Evolutionary conservation across 1,140 invertebrate genomes (phyloP).

Genomic region (Aradophagus sp.): DNA sequence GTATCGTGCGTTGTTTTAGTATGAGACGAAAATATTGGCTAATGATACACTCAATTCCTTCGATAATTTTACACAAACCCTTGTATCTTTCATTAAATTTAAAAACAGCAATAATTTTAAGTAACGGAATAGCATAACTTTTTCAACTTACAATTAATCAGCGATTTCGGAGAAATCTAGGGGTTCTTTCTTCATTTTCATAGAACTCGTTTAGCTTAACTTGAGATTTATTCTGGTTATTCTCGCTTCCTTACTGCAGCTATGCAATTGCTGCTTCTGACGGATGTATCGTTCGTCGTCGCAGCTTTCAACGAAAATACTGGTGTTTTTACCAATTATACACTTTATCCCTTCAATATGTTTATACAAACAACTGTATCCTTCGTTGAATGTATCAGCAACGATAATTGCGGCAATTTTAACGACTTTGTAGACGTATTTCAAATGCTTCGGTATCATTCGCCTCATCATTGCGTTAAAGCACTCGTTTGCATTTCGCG

Average conservation of each 20-base stretch:
- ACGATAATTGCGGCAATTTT: not conserved
- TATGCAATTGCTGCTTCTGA: slow-evolving; percentile 7
- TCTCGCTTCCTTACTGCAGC: slow-evolving; percentile 6
- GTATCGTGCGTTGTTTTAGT: slow-evolving; percentile 2
- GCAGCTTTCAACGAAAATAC: not conserved
- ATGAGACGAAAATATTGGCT: not conserved
- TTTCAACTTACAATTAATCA: no score
- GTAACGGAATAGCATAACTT: slow-evolving; percentile 5
- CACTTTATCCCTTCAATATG: not conserved
- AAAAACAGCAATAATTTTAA: no score
- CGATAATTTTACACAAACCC: slow-evolving; percentile 1
- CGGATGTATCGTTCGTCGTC: slow-evolving; percentile 2
- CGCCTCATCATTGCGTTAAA: not conserved
- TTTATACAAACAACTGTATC: slow-evolving; percentile 2
- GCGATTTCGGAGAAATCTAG: not conserved
- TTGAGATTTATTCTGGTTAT: not conserved
- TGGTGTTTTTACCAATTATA: slow-evolving; percentile 11
- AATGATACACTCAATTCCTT: slow-evolving; percentile 1
- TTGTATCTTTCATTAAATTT: slow-evolving; percentile 1
- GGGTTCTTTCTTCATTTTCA: not conserved
- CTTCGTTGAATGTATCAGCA: not conserved
- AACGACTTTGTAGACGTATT: not conserved
- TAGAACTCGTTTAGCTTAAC: slow-evolving; percentile 1
- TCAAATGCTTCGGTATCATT: slow-evolving; percentile 1
- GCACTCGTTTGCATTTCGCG: not conserved